These are phyloP conservation scores for Doryteuthis pealeii DNA, from an alignment of 1,140 invertebrate species.

Conservation along the genomic window DNA sequence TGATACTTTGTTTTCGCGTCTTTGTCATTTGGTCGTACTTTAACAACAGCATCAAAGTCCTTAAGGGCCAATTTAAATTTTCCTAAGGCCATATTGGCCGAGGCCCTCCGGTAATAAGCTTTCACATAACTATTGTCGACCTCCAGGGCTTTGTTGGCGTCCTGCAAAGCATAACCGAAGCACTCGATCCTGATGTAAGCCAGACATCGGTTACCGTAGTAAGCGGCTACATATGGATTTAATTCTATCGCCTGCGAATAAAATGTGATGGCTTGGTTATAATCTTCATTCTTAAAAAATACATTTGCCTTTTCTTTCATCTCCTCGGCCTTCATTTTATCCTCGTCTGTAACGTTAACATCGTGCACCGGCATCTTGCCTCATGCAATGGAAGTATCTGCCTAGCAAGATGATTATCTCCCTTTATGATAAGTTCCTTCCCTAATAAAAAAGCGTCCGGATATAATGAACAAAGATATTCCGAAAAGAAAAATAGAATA, in stretches of 20 bases:
- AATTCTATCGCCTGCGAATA: slow-evolving; percentile 90
- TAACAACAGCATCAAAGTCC: slow-evolving; percentile 94
- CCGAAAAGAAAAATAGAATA: too few species aligned
- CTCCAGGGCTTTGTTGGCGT: slow-evolving; percentile 90
- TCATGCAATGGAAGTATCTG: neutral
- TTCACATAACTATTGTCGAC: slow-evolving; percentile 86
- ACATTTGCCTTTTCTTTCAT: slow-evolving; percentile 83
- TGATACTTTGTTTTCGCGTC: slow-evolving; percentile 91
- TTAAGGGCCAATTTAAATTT: slow-evolving; percentile 95
- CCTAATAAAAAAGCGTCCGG: too few species aligned
- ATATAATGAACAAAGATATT: too few species aligned
- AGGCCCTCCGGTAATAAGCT: slow-evolving; percentile 85
- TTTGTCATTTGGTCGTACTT: slow-evolving; percentile 87
- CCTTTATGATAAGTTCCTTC: too few species aligned
- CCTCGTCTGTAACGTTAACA: slow-evolving; percentile 43
- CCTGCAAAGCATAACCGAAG: slow-evolving; percentile 88
- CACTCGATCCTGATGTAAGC: slow-evolving; percentile 89
- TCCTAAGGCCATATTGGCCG: slow-evolving; percentile 94
- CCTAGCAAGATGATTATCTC: too few species aligned
- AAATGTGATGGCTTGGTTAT: slow-evolving; percentile 81
- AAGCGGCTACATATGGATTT: slow-evolving; percentile 73
- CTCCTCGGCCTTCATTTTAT: slow-evolving; percentile 68
- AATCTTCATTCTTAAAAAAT: slow-evolving; percentile 88
- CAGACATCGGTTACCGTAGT: slow-evolving; percentile 89
- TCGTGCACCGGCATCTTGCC: neutral